Evolutionary conservation across 2,113 vertebrate genomes (phyloP), one percentile per base, ranked within the genome.

Genomic region (Chaenogobius annularis): DNA sequence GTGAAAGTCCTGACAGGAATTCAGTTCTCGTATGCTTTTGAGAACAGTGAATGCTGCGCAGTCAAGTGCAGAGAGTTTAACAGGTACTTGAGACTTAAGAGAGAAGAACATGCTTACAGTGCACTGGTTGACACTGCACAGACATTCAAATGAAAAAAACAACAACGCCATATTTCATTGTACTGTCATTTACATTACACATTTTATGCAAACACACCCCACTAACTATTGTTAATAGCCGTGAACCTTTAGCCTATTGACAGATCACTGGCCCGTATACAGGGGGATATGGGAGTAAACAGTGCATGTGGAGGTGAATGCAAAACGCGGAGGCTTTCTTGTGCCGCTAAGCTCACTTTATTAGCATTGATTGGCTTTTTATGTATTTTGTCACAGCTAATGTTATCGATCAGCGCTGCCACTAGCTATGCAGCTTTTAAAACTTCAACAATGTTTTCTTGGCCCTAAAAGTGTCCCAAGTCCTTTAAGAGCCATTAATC

Each of bases 331-430:
- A 68, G 71, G 80, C 74, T 75, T 82, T 88, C 86, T 86, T 76
- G 72, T 71, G 63, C 78, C 79, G 78, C 84, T 88, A 81, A 89
- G 89, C 87, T 91, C 89, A 92, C 87, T 90, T 93, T 92, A 92
- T 92, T 91, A 92, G 87, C 88, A 92, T 91, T 91, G 90, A 93
- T 93, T 90, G 83, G 68, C 75, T 79, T 89, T 92, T 91, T 89
- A 93, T 90, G 86, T 89, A 89, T 93, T 91, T 90, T 85, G 85
- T 90, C 79, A 75, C 81, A 72, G 90, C 85, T 86, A 89, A 88
- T 83, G 85, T 81, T 86, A 93, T 92, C 43, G 85, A 92, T 88
- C 82, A 87, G 82, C 9, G 46, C 77, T 54, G 66, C 75, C 79
- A 69, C 64, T 61, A 71, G 79, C 81, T 72, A 71, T 77, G 72